Evolutionary conservation across 2,888 invertebrate genomes (phyloP).

Genomic region (Branchellion lobata): DNA sequence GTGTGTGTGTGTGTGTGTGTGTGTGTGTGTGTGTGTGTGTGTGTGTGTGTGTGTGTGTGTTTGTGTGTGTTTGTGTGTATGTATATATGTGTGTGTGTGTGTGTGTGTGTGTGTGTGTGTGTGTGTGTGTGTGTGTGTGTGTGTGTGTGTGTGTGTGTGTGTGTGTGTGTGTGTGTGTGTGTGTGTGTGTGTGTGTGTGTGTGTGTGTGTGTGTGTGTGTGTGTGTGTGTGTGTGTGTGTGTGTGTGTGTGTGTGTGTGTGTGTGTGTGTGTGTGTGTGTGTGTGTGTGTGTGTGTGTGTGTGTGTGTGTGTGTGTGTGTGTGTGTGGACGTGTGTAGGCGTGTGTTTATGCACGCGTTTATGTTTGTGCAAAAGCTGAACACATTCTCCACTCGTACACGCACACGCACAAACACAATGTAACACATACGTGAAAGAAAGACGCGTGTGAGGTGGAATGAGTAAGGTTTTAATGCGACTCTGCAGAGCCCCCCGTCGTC

Average conservation of each 20-base stretch:
- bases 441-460: too few relatives aligned
- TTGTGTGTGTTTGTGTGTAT: background rate
- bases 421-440: too few relatives aligned
- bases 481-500: too few relatives aligned
- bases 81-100: background rate
- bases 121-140: background rate
- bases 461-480: too few relatives aligned
- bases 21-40: too few relatives aligned
- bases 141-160: background rate
- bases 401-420: too few relatives aligned
- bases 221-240: background rate
- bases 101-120: background rate
- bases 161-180: background rate
- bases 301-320: background rate
- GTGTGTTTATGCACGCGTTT: background rate
- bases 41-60: too few relatives aligned
- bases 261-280: background rate
- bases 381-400: too few relatives aligned
- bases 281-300: background rate
- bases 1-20: too few relatives aligned
- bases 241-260: background rate
- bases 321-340: background rate
- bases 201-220: background rate
- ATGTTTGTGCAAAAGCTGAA: too few relatives aligned
- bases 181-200: background rate